Evolutionary conservation across 2,888 invertebrate species (phyloP), one percentile per base, ranked within the genome.

Genomic region (Coleophora deauratella): DNA sequence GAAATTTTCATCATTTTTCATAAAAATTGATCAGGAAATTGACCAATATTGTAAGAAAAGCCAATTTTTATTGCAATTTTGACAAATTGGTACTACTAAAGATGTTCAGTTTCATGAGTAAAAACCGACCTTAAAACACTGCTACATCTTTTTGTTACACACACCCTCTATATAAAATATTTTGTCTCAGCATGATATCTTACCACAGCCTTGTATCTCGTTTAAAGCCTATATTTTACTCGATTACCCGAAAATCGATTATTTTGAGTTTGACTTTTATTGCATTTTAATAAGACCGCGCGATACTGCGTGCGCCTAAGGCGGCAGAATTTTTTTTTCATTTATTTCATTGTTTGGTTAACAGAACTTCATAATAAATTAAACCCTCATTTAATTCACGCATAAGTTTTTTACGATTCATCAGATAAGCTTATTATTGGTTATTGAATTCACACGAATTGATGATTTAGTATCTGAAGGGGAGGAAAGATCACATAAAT

Each of bases 211-310:
- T 3, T 6, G 21, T 21, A 6, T 21, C 21, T 21, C 21, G 21
- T 4, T 21, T 4, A 21, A 21, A 21, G 21, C 21, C 21, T 21
- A 21, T 21, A 21, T 21, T 21, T 21, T 21, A 21, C 21, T 39
- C 27, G 54, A 56, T 71, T 74, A 58, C 41, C 51, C 38, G 58
- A 70, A 72, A 67, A 66, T 58, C 61, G 68, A 68, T 68, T n/a
- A n/a, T n/a, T 67, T 64, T 62, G 62, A 59, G 54, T 57, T 57
- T 55, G 58, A 62, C 55, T 69, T 67, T 74, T 72, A 73, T 72
- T 66, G 67, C 72, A 59, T 67, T 73, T 69, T 73, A 75, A 72
- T 73, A 72, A 70, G 71, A 52, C 49, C 48, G 54, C 53, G 44
- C 47, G 41, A 52, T 55, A 59, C 47, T 35, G 50, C 54, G 56